Conservation (phyloP, 2,888 invertebrate genomes). For the Lochmaea crataegi region DNA sequence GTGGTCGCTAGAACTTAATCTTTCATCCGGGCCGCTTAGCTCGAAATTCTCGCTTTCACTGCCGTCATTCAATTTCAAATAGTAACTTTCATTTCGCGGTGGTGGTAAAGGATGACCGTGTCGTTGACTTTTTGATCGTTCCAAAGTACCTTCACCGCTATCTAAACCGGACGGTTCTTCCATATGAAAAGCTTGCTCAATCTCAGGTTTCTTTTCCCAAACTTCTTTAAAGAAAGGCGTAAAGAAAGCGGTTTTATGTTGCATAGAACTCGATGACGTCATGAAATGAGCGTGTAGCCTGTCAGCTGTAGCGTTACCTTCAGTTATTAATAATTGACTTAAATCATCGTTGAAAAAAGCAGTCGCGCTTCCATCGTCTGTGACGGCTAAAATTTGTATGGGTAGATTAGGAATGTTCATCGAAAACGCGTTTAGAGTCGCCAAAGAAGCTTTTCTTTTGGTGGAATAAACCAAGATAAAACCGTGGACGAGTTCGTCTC, state of each 20-base stretch:
- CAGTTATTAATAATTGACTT: constrained; percentile 90
- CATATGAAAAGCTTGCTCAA: constrained; percentile 91
- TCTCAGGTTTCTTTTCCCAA: constrained; percentile 95
- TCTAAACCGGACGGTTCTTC: constrained; percentile 75
- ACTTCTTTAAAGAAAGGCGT: constrained; percentile 96
- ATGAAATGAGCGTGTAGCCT: constrained; percentile 91
- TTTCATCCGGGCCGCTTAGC: constrained; percentile 70
- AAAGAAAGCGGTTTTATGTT: constrained; percentile 92
- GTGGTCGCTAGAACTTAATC: constrained; percentile 74
- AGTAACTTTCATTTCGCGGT: constrained; percentile 83
- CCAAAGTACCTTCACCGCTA: constrained; percentile 78
- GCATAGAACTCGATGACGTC: constrained; percentile 86
- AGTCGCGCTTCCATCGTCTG: constrained; percentile 88
- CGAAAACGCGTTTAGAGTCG: constrained; percentile 92
- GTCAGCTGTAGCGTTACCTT: constrained; percentile 93
- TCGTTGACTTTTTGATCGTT: constrained; percentile 75
- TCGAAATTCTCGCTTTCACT: constrained; percentile 76
- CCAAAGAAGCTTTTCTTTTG: constrained; percentile 92
- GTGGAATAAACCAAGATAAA: constrained; percentile 95
- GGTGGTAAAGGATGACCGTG: constrained; percentile 72
- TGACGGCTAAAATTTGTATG: constrained; percentile 93
- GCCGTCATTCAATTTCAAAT: constrained; percentile 73
- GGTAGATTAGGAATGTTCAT: constrained; percentile 93
- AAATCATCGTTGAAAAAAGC: constrained; percentile 92
- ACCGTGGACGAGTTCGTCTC: constrained; percentile 93